Percentiles rank a stretch among this genome's conserved stretches.
These are phyloP conservation scores for Cataglyphis hispanica DNA, from an alignment of 1,140 invertebrate genomes.

Conservation along the genomic window DNA sequence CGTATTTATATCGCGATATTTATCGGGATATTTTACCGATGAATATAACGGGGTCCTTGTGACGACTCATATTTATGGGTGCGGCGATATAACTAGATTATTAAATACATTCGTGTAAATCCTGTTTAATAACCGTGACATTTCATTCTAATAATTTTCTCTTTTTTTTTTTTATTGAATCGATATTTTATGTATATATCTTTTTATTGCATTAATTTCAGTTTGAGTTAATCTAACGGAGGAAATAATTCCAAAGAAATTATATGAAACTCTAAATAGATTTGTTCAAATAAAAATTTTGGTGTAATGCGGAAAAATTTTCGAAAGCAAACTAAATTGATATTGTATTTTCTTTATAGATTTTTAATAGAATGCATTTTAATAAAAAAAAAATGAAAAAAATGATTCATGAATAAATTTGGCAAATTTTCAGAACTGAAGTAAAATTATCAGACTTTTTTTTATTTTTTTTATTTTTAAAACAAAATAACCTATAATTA, in stretches of 20 bases:
- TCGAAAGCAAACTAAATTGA: background rate
- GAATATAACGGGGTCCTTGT: conserved; percentile 21
- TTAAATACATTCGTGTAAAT: background rate
- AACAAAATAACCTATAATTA: background rate
- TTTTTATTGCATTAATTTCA: background rate
- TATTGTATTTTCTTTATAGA: background rate
- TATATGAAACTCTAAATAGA: too few relatives aligned
- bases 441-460: background rate
- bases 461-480: background rate
- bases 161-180: background rate
- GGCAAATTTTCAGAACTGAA: background rate
- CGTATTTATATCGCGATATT: conserved; percentile 26
- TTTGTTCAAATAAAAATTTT: background rate
- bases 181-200: background rate
- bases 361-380: background rate
- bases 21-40: conserved; percentile 47
- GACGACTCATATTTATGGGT: conserved; percentile 6
- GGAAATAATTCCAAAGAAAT: too few relatives aligned
- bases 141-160: conserved; percentile 5
- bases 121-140: background rate
- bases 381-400: background rate
- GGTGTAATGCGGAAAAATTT: background rate
- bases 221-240: background rate
- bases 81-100: conserved; percentile 8
- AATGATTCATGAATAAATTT: background rate